Evolutionary conservation across 2,888 invertebrate genomes (phyloP).

Genomic region (Agrochola macilenta): DNA sequence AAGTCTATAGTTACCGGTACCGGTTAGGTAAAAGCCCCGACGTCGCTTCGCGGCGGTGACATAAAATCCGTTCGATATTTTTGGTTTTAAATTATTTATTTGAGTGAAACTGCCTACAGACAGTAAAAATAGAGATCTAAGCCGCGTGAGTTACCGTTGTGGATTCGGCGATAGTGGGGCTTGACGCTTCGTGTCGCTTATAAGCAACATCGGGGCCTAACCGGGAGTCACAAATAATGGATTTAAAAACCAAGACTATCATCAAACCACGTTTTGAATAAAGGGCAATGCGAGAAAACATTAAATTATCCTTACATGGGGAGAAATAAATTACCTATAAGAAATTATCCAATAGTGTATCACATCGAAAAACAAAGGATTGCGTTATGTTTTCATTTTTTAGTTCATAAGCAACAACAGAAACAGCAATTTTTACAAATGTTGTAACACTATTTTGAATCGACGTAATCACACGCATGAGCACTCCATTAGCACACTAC

Average conservation of each 20-base stretch:
- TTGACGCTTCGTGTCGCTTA: too few species aligned
- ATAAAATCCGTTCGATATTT: too few species aligned
- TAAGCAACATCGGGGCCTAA: too few species aligned
- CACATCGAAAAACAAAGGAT: background rate
- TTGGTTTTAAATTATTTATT: too few species aligned
- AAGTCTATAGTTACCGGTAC: background rate
- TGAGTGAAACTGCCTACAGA: too few species aligned
- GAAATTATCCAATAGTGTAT: background rate
- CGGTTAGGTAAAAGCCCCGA: too few species aligned
- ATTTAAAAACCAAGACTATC: background rate
- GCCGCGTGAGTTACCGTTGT: too few species aligned
- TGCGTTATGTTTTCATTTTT: background rate
- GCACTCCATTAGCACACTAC: constrained; percentile 44
- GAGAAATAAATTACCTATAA: background rate
- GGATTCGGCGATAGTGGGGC: too few species aligned
- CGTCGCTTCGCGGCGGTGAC: too few species aligned
- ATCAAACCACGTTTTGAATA: background rate
- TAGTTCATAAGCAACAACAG: background rate
- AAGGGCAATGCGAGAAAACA: background rate
- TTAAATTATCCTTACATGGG: background rate
- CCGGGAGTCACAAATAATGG: too few species aligned
- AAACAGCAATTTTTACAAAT: background rate
- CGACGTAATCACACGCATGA: background rate
- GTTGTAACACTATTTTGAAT: background rate
- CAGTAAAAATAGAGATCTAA: too few species aligned